Percentiles rank a stretch among this genome's conserved stretches.
Evolutionary conservation across 2,113 vertebrate genomes (phyloP).

Genomic region (Anhinga anhinga): DNA sequence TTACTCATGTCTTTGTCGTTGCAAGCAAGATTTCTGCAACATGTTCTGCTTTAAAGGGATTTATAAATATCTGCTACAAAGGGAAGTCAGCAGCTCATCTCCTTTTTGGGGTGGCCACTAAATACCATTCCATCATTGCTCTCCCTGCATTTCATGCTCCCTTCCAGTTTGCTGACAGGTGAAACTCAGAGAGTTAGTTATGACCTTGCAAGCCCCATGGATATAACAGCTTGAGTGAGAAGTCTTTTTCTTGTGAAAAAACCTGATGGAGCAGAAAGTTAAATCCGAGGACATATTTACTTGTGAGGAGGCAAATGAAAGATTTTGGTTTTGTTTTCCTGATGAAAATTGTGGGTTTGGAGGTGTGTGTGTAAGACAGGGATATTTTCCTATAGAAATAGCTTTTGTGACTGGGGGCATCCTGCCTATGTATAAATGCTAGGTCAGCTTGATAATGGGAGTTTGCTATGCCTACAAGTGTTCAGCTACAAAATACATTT

Average conservation of each 20-base stretch:
- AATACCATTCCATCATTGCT: neutral
- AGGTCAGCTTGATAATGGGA: neutral
- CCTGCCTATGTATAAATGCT: neutral
- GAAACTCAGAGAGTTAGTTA: neutral
- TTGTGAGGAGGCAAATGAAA: neutral
- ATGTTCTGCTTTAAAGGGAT: neutral
- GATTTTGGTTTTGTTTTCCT: neutral
- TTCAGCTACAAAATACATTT: neutral
- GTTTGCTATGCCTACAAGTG: neutral
- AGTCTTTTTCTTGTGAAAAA: neutral
- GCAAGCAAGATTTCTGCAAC: slow-evolving; percentile 15
- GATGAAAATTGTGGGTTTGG: neutral
- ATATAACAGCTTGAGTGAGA: neutral
- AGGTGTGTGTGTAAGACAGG: neutral
- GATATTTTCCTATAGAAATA: neutral
- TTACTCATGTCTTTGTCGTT: neutral
- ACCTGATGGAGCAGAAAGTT: neutral
- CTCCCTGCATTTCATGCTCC: neutral
- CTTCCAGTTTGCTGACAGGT: neutral
- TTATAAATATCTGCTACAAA: slow-evolving; percentile 14
- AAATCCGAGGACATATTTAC: neutral
- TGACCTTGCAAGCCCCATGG: neutral
- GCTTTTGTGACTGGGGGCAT: neutral
- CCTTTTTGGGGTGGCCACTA: neutral
- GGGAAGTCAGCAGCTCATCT: neutral